Evolutionary conservation across 1,140 invertebrate genomes (phyloP).

Genomic region (Hydropsyche tenuis): DNA sequence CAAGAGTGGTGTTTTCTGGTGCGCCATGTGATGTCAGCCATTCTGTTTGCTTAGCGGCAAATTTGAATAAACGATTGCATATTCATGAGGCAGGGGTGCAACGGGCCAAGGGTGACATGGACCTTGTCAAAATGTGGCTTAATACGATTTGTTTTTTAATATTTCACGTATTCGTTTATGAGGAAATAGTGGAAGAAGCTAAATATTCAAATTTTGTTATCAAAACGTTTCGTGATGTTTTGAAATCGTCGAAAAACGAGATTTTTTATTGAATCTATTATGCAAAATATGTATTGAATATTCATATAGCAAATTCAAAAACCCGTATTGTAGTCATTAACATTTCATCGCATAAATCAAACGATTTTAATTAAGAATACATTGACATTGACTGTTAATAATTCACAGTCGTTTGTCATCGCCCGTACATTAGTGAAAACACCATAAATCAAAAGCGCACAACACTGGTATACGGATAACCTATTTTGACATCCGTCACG

Average conservation of each 20-base stretch:
- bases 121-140: background rate
- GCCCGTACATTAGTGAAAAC: background rate
- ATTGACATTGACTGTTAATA: background rate
- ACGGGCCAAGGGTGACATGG: constrained; percentile 12
- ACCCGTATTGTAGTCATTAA: too few relatives aligned
- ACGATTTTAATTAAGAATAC: too few relatives aligned
- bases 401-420: constrained; percentile 11
- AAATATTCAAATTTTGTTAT: too few relatives aligned
- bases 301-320: too few relatives aligned
- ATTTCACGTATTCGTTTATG: too few relatives aligned
- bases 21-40: constrained; percentile 21
- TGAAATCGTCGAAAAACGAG: too few relatives aligned
- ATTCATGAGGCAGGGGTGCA: constrained; percentile 44
- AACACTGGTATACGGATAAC: background rate
- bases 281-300: too few relatives aligned
- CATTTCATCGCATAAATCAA: too few relatives aligned
- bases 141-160: constrained; percentile 8
- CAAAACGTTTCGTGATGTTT: too few relatives aligned
- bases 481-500: constrained; percentile 41
- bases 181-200: too few relatives aligned
- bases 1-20: too few relatives aligned
- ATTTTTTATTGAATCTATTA: too few relatives aligned
- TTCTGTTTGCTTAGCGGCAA: constrained; percentile 42
- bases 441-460: constrained; percentile 17
- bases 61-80: constrained; percentile 48